Evolutionary conservation across 1,140 invertebrate genomes (phyloP), one percentile per base, ranked within the genome.

Genomic region (Panagrolaimus sp.): DNA sequence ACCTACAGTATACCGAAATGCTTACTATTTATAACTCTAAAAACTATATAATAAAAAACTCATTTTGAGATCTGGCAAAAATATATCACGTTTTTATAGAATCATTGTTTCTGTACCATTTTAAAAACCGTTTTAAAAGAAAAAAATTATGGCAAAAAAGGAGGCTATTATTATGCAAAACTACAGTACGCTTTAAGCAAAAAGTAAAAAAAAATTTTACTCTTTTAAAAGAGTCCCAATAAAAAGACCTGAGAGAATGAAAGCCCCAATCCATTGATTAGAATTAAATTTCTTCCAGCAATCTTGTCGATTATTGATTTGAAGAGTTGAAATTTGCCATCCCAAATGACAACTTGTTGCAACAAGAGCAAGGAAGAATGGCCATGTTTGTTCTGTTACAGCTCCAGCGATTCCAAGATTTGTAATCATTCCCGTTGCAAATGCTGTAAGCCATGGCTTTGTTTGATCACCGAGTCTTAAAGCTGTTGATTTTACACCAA

Each of bases 281-380:
- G 92, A 92, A 66, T 90, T 87, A 82, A 98, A 98, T 81, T 92
- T 93, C 31, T 88, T 86, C 0, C 89, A 89, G 85, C 95, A 98
- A 83, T 96, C 92, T 5, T 85, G 84, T 0, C 90, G 87, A 84
- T 92, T 89, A 77, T 95, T 85, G 13, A 92, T 89, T 74, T 96
- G 88, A 7, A 97, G 84, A 0, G 89, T 73, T 38, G 71, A 79
- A 78, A 93, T 91, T 88, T 95, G 92, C 80, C 89, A 87, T 4
- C 84, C 83, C 23, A 93, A 83, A 84, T 94, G 91, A 0, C 85
- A 85, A 1, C 86, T 87, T 31, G 91, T 88, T 4, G 88, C 76
- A 66, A 42, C 42, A 72, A 71, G 23, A 51, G 47, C 51, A 16
- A 27, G 76, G 84, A 91, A 96, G 86, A 92, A 97, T 0, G 92